Evolutionary conservation across 2,797 vertebrate species (phyloP).

Genomic region (Scleropages formosus): DNA sequence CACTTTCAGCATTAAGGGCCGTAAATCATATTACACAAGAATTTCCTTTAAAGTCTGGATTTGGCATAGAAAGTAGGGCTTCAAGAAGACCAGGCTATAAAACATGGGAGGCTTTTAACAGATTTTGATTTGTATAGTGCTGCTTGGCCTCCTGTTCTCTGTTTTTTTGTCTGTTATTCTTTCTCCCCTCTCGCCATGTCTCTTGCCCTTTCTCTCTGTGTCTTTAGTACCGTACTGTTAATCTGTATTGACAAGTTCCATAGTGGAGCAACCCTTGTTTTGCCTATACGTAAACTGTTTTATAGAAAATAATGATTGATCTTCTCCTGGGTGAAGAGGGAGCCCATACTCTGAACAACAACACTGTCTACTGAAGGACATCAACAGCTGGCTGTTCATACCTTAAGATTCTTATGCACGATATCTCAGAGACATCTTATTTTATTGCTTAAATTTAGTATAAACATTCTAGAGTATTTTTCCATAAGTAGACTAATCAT

Average conservation of each 20-base stretch:
- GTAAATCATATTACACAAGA: not conserved
- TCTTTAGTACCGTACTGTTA: not conserved
- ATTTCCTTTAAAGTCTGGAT: not conserved
- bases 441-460: not conserved
- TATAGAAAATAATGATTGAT: constrained; percentile 7
- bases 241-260: not conserved
- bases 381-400: not conserved
- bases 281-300: constrained; percentile 1
- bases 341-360: not conserved
- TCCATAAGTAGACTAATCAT: too few species aligned
- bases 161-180: not conserved
- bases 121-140: not conserved
- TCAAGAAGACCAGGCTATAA: not conserved
- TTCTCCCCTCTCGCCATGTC: not conserved
- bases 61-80: not conserved
- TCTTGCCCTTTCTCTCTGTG: not conserved
- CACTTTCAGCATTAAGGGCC: not conserved
- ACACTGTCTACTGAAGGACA: not conserved
- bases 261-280: not conserved
- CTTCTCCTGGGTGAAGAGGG: not conserved
- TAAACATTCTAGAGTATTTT: too few species aligned
- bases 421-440: not conserved
- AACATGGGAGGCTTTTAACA: not conserved
- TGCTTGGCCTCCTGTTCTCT: not conserved
- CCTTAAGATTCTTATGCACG: not conserved